A percentile compares a stretch with the other conserved stretches of the same genome.
phyloP scores from a whole-genome alignment of 1,140 invertebrate species.

The Tenebrio molitor region DNA sequence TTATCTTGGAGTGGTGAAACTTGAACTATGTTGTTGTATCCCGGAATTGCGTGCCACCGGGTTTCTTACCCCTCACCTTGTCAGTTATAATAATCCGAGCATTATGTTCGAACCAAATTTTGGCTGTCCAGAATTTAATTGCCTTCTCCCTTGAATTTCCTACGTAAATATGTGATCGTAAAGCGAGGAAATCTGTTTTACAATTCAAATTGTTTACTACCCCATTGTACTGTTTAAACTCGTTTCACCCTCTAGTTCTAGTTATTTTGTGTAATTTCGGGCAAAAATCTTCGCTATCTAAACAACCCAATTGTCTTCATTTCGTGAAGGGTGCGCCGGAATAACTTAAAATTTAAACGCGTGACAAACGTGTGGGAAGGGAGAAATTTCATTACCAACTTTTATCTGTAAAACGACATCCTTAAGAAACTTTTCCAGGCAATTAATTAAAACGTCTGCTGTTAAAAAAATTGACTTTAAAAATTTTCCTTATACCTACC shows the following conservation, averaged over 20 bases:
- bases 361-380: not conserved
- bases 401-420: slow-evolving; percentile 9
- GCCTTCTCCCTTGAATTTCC: slow-evolving; percentile 31
- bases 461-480: slow-evolving; percentile 5
- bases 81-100: slow-evolving; percentile 42
- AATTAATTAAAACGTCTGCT: slow-evolving; percentile 18
- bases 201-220: slow-evolving; percentile 41
- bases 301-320: slow-evolving; percentile 12
- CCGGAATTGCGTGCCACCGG: slow-evolving; percentile 33
- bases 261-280: slow-evolving; percentile 8
- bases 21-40: slow-evolving; percentile 40
- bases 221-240: not conserved
- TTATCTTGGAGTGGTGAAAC: slow-evolving; percentile 37
- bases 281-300: not conserved
- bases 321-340: not conserved
- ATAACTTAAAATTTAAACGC: slow-evolving; percentile 22
- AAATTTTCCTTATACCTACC: not conserved
- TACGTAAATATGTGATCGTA: slow-evolving; percentile 34
- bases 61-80: slow-evolving; percentile 33
- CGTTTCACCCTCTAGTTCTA: slow-evolving; percentile 6
- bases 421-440: slow-evolving; percentile 24
- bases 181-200: slow-evolving; percentile 35
- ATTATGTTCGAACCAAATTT: slow-evolving; percentile 42
- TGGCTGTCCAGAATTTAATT: slow-evolving; percentile 43
- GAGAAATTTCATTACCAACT: slow-evolving; percentile 24